A percentile compares a stretch with the other conserved stretches of the same genome.
Evolutionary conservation across 2,888 invertebrate species (phyloP).

Genomic region (Drosophila putrida): DNA sequence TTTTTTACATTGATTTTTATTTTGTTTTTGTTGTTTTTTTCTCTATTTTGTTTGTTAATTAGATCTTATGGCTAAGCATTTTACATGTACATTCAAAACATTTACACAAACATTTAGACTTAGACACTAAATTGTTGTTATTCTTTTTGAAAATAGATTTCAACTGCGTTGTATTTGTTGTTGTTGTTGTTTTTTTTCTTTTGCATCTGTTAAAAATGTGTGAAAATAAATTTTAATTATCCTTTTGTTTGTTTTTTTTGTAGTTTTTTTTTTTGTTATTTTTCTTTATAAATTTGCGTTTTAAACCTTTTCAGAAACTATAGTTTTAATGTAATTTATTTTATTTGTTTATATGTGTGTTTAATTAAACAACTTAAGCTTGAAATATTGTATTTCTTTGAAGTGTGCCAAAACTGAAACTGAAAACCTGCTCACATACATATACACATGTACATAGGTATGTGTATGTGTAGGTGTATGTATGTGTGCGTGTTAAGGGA

Average conservation of each 20-base stretch:
- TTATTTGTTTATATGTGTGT: neutral
- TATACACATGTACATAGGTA: conserved; percentile 5
- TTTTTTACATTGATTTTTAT: conserved; percentile 56
- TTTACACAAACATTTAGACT: conserved; percentile 68
- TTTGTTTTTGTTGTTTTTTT: conserved; percentile 15
- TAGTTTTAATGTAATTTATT: neutral
- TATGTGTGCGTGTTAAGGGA: conserved; percentile 13
- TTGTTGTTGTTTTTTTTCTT: no score
- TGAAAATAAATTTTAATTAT: conserved; percentile 45
- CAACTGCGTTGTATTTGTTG: conserved; percentile 21
- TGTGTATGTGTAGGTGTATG: conserved; percentile 16
- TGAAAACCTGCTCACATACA: conserved; percentile 11
- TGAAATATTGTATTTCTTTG: conserved; percentile 13
- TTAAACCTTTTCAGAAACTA: conserved; percentile 24
- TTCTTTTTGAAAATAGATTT: conserved; percentile 50
- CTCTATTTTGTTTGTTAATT: conserved; percentile 2
- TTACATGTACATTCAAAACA: conserved; percentile 64
- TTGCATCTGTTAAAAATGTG: conserved; percentile 19
- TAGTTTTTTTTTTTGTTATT: neutral
- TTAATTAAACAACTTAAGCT: conserved; percentile 12
- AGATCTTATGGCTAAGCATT: conserved; percentile 43
- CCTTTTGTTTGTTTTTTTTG: neutral
- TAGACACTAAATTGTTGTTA: conserved; percentile 38
- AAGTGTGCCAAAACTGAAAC: conserved; percentile 27
- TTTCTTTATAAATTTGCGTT: neutral